Evolutionary conservation across 1,140 invertebrate genomes (phyloP).

Genomic region (Drosophila dunni): DNA sequence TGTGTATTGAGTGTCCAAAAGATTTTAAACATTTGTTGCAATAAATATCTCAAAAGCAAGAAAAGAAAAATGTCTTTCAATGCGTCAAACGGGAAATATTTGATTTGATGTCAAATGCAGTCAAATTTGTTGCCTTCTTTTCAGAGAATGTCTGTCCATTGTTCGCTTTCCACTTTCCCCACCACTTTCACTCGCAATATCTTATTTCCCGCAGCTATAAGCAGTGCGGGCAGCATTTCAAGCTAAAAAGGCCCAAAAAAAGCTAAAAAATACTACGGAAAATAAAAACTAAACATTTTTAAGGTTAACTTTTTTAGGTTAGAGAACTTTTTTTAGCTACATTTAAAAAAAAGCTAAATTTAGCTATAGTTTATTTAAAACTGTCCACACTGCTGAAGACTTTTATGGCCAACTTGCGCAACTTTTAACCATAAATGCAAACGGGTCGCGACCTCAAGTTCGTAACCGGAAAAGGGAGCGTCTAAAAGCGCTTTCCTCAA

Average conservation of each 20-base stretch:
- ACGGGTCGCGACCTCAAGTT: conserved; percentile 48
- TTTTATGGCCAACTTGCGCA: conserved; percentile 45
- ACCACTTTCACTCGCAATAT: background rate
- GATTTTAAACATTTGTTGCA: conserved; percentile 51
- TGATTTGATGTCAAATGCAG: conserved; percentile 8
- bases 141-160: background rate
- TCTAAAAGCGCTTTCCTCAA: conserved; percentile 6
- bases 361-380: no score
- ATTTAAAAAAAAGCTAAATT: no score
- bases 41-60: conserved; percentile 46
- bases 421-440: conserved; percentile 34
- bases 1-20: conserved; percentile 41
- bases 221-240: no score
- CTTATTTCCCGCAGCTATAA: background rate
- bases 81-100: background rate
- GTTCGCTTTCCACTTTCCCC: background rate
- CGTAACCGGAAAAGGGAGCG: conserved; percentile 47
- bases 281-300: no score
- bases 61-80: conserved; percentile 20
- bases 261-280: no score
- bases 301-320: no score
- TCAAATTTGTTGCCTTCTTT: conserved; percentile 30
- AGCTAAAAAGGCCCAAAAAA: no score
- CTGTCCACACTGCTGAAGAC: background rate
- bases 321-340: no score